Evolutionary conservation across 2,888 invertebrate genomes (phyloP).

Genomic region (Parochlus steinenii): DNA sequence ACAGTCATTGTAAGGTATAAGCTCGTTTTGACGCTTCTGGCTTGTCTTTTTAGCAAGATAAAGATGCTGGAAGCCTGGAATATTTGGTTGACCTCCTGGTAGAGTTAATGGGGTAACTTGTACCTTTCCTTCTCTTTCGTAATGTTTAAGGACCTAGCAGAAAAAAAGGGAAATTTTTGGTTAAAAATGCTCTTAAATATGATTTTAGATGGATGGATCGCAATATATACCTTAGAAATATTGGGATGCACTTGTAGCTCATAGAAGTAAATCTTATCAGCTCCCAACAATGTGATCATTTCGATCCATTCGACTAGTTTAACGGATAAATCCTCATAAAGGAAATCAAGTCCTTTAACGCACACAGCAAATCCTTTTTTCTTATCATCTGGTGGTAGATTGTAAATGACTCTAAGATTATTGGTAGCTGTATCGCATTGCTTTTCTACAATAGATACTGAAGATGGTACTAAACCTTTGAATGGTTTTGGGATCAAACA

Average conservation of each 20-base stretch:
- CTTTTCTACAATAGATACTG: conserved; percentile 71
- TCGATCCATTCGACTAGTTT: conserved; percentile 91
- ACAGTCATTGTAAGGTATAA: conserved; percentile 93
- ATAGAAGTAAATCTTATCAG: conserved; percentile 83
- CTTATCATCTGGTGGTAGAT: conserved; percentile 42
- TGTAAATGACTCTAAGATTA: conserved; percentile 66
- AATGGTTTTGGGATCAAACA: conserved; percentile 70
- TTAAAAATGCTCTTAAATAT: conserved; percentile 39
- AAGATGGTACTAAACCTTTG: conserved; percentile 55
- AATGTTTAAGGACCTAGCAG: conserved; percentile 40
- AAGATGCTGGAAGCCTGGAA: conserved; percentile 74
- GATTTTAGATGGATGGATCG: too few species aligned
- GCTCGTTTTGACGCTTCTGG: conserved; percentile 85
- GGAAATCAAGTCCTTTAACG: conserved; percentile 85
- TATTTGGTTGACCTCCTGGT: conserved; percentile 80
- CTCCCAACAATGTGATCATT: conserved; percentile 66
- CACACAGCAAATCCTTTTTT: conserved; percentile 80
- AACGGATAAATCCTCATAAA: conserved; percentile 79
- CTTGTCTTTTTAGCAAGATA: conserved; percentile 82
- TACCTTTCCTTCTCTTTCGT: conserved; percentile 46
- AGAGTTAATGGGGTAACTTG: conserved; percentile 66
- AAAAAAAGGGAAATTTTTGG: conserved; percentile 28
- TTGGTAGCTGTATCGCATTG: conserved; percentile 75
- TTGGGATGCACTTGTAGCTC: conserved; percentile 83
- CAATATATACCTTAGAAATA: conserved; percentile 73